Evolutionary conservation across 2,888 invertebrate species (phyloP), one percentile per base, ranked within the genome.

Genomic region (Pollenia griseotomentosa): DNA sequence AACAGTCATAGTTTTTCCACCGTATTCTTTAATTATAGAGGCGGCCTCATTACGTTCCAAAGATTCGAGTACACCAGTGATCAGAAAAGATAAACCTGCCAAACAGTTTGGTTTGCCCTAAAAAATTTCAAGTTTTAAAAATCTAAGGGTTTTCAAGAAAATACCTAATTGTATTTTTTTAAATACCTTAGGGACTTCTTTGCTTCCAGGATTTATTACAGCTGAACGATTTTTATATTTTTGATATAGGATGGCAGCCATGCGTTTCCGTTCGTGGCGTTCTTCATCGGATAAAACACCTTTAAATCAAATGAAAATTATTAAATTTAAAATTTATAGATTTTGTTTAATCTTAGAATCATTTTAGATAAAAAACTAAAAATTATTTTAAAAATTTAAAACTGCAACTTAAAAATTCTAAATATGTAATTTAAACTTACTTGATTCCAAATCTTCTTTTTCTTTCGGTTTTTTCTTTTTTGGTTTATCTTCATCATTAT

Each of bases 11-110:
- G 97, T 95, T 91, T 95, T 95, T 0, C 98, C 99, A 0, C 98
- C 98, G 92, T 96, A 96, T 89, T 96, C 95, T 81, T 95, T 95
- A 14, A 98, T 95, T 8, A 97, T 94, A 1, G 95, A 95, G 51
- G 95, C 95, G 6, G 96, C 95, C 90, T 98, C 97, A 7, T 97
- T 97, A 14, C 97, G 95, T 90, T 98, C 97, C 89, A 98, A 94
- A 0, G 98, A 98, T 91, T 98, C 98, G 65, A 98, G 94, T 2
- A 98, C 96, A 48, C 98, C 99, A 55, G 98, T 98, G 74, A 98
- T 93, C 7, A 97, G 92, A 90, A 97, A 97, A 6, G 95, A 95
- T 79, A 95, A 93, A 75, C 96, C 95, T 73, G 95, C 95, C 3
- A 97, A 93, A 91, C 97, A 97, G 91, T 96, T 94, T 16, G 96